Evolutionary conservation across 2,888 invertebrate species (phyloP), one percentile per base, ranked within the genome.

Genomic region (Campaea margaritaria): DNA sequence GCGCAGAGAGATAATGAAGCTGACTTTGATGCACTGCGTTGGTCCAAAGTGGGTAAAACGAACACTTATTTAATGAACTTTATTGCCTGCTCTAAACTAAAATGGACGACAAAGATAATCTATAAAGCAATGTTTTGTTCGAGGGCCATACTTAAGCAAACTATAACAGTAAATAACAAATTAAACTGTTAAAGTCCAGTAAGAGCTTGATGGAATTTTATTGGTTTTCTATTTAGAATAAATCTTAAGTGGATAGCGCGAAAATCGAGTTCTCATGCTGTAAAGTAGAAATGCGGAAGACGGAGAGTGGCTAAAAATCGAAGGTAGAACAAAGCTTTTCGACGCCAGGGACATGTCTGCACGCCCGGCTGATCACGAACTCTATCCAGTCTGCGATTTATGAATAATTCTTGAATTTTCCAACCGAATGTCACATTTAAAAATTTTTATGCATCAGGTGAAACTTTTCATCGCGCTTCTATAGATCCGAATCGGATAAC

Each of bases 281-380:
- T 62, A 59, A 62, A 65, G 58, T 57, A 58, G 46, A 59, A 65
- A 68, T 62, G 53, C 53, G 43, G 46, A 59, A 62, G 57, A 68
- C 62, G 58, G 67, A 65, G 53, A 65, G 58, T 52, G 59, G 61
- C 57, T 58, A 67, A 69, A 69, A 73, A 66, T 68, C 50, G 62
- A 62, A 58, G 57, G 47, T 47, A 67, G 69, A 69, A 72, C 68
- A 69, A 68, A 73, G 70, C 67, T 60, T 64, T 65, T 64, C 64
- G 55, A 66, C 74, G 48, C 63, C 54, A 49, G 70, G 64, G 72
- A 67, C 70, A 66, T 70, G 70, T 72, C 70, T 55, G 61, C 67
- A 65, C 72, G 75, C 73, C 61, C 64, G 62, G 68, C 65, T 69
- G 70, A 70, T 69, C 69, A 42, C 62, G 50, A 62, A 53, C 58